These are phyloP conservation scores for Nannospalax galili DNA, from an alignment of 2,113 vertebrate species.

Conservation along the genomic window DNA sequence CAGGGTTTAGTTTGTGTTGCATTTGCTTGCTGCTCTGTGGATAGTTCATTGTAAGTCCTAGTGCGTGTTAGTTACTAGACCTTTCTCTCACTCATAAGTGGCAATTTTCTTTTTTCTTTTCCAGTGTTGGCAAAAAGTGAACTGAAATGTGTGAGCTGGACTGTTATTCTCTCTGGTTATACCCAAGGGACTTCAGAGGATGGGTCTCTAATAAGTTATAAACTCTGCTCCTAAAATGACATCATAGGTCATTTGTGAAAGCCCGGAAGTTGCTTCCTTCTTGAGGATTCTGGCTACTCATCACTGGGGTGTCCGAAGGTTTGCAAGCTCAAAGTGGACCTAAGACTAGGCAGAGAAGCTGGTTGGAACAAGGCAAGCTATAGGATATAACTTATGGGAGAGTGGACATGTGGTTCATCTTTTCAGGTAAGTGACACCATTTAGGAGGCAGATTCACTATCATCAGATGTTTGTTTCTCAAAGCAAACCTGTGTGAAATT, in stretches of 20 bases:
- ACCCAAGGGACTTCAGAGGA: neutral
- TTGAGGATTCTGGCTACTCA: neutral
- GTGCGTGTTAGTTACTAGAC: neutral
- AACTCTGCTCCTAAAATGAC: neutral
- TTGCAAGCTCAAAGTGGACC: neutral
- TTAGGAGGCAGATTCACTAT: neutral
- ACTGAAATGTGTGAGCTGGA: neutral
- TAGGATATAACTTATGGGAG: neutral
- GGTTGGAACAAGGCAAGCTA: neutral
- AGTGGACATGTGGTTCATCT: neutral
- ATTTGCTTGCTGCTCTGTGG: neutral
- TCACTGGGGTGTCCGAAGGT: neutral
- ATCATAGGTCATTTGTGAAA: neutral
- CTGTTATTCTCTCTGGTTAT: neutral
- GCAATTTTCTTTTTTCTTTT: neutral
- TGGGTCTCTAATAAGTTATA: neutral
- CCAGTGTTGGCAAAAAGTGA: neutral
- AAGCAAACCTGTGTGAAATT: neutral
- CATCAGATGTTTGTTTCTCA: neutral
- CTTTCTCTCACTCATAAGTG: neutral
- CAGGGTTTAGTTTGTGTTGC: neutral
- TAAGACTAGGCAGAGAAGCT: neutral
- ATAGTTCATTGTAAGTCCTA: neutral
- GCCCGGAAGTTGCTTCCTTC: neutral
- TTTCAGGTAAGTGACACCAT: neutral